A percentile compares a stretch with the other conserved stretches of the same genome.
These are phyloP conservation scores for Megathymus violae DNA, from an alignment of 1,140 invertebrate genomes.

Conservation along the genomic window DNA sequence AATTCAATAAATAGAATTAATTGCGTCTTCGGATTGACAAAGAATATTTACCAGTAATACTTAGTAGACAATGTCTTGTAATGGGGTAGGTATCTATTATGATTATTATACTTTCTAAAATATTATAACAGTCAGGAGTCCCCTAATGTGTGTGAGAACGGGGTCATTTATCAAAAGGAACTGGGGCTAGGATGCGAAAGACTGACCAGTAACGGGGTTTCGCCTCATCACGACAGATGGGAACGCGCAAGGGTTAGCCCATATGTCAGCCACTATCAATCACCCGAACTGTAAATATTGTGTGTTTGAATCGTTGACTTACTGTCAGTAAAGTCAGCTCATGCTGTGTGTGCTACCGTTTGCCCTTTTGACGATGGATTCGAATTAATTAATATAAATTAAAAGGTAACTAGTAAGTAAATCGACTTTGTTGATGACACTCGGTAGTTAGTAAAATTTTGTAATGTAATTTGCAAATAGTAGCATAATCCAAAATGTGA, in stretches of 20 bases:
- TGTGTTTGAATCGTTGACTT: constrained; percentile 65
- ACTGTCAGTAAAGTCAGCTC: constrained; percentile 60
- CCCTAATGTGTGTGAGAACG: neutral
- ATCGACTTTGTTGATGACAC: neutral
- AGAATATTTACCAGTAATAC: too few species aligned
- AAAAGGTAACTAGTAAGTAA: neutral
- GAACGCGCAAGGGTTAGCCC: constrained; percentile 63
- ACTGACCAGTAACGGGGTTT: constrained; percentile 41
- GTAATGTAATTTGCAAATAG: too few species aligned
- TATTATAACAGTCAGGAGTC: neutral
- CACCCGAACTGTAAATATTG: constrained; percentile 69
- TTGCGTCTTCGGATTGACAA: too few species aligned
- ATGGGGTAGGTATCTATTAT: too few species aligned
- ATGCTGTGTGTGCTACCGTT: constrained; percentile 34
- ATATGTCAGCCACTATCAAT: constrained; percentile 78
- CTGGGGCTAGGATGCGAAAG: constrained; percentile 33
- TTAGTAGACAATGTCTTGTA: too few species aligned
- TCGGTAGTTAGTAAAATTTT: too few species aligned
- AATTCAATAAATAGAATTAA: too few species aligned
- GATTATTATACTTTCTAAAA: neutral
- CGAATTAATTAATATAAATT: constrained; percentile 35
- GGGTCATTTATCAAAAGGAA: constrained; percentile 43
- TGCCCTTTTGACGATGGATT: constrained; percentile 1
- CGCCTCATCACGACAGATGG: constrained; percentile 61
- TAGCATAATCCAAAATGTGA: too few species aligned